These are phyloP conservation scores for Noctilio leporinus DNA, from an alignment of 2,113 vertebrate genomes.

Conservation along the genomic window DNA sequence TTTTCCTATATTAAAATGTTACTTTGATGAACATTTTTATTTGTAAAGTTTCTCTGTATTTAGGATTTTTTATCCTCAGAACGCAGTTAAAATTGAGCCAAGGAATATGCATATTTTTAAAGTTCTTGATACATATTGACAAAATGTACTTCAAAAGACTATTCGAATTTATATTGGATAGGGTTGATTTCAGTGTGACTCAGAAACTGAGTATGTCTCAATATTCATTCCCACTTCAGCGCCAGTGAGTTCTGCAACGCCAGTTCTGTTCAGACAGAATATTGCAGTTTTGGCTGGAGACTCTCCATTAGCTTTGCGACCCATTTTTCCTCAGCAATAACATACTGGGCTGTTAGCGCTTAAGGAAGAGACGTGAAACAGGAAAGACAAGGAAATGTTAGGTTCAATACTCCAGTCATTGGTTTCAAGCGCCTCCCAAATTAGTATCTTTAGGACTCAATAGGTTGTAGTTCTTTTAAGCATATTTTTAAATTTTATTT, in stretches of 20 bases:
- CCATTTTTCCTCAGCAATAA: not conserved
- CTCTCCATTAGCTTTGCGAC: not conserved
- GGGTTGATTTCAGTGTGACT: not conserved
- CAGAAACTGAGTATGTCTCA: not conserved
- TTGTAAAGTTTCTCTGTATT: not conserved
- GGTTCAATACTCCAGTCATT: not conserved
- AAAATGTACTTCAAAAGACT: not conserved
- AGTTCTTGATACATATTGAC: not conserved
- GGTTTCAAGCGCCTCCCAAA: not conserved
- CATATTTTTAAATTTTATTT: no score
- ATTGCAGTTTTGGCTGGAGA: not conserved
- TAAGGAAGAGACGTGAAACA: not conserved
- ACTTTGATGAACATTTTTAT: not conserved
- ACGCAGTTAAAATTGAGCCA: conserved; percentile 4
- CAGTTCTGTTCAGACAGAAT: not conserved
- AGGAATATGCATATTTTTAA: conserved; percentile 1
- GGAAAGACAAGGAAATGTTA: not conserved
- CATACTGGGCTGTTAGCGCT: not conserved
- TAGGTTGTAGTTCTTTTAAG: not conserved
- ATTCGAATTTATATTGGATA: not conserved
- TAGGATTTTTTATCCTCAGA: not conserved
- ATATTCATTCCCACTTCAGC: not conserved
- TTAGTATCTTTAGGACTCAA: not conserved
- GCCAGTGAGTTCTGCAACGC: not conserved
- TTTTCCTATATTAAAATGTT: not conserved